Conservation (phyloP, 2,113 vertebrate genomes). For the Pelecanoides urinatrix region DNA sequence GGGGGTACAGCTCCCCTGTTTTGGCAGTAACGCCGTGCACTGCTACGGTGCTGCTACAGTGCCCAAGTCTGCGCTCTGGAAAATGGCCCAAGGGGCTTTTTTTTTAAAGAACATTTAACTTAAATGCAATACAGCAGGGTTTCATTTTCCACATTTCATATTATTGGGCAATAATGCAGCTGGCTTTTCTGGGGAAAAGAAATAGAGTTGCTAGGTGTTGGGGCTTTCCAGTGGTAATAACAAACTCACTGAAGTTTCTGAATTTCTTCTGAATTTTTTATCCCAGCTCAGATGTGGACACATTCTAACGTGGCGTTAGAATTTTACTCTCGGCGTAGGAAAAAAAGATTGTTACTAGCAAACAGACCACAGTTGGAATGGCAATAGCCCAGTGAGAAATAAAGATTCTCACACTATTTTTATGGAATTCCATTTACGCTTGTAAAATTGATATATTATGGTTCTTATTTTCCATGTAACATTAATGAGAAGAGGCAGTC, state of each 20-base stretch:
- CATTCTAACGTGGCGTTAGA: neutral
- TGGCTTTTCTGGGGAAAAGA: neutral
- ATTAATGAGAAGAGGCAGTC: neutral
- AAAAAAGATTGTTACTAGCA: neutral
- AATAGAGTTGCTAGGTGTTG: neutral
- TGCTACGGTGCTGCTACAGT: accelerated
- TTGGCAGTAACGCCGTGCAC: accelerated
- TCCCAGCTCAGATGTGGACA: neutral
- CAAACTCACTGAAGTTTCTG: neutral
- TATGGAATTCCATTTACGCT: neutral
- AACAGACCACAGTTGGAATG: neutral
- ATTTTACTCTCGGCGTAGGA: neutral
- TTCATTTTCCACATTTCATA: neutral
- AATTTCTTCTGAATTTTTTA: neutral
- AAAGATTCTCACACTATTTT: neutral
- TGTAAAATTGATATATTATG: neutral
- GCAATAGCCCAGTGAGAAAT: neutral
- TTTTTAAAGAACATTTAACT: neutral
- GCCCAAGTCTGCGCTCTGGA: neutral
- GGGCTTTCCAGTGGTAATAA: neutral
- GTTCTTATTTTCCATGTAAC: neutral
- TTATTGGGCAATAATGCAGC: neutral
- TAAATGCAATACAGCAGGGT: neutral
- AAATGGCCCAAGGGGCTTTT: neutral
- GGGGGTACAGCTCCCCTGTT: neutral